These are phyloP conservation scores for Pherbina coryleti DNA, from an alignment of 2,888 invertebrate genomes.

Conservation along the genomic window DNA sequence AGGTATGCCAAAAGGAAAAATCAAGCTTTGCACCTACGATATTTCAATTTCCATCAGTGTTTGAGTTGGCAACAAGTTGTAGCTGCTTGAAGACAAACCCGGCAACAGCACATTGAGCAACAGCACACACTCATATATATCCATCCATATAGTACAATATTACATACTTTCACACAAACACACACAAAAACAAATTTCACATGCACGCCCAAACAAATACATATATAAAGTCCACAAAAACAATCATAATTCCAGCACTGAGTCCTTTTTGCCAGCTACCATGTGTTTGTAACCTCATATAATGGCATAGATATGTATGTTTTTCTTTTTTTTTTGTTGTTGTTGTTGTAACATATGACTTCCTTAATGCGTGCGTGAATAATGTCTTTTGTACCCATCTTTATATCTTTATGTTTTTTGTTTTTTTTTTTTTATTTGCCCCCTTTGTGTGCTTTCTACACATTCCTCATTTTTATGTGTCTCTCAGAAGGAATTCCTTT, in stretches of 20 bases:
- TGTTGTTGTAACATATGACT: conserved; percentile 30
- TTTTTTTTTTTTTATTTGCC: not conserved
- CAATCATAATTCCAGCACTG: conserved; percentile 26
- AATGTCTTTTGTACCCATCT: not conserved
- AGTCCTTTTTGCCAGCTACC: not conserved
- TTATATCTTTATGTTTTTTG: not conserved
- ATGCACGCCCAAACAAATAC: not conserved
- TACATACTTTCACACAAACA: not conserved
- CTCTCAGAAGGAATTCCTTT: not conserved
- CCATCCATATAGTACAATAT: not conserved
- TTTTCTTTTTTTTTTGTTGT: not conserved
- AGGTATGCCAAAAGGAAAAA: not conserved
- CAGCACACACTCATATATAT: not conserved
- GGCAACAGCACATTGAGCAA: not conserved
- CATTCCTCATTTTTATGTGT: not conserved
- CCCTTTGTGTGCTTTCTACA: not conserved
- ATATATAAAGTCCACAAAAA: conserved; percentile 6
- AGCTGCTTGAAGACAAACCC: conserved; percentile 1
- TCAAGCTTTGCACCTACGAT: conserved; percentile 12
- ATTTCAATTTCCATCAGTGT: conserved; percentile 17
- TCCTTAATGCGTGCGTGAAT: conserved; percentile 24
- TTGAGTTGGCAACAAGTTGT: conserved; percentile 28
- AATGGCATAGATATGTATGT: not conserved
- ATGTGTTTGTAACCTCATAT: conserved; percentile 6
- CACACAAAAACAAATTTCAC: too few relatives aligned